These are phyloP conservation scores for Eospalax fontanierii DNA, from an alignment of 2,797 vertebrate species.

Conservation along the genomic window DNA sequence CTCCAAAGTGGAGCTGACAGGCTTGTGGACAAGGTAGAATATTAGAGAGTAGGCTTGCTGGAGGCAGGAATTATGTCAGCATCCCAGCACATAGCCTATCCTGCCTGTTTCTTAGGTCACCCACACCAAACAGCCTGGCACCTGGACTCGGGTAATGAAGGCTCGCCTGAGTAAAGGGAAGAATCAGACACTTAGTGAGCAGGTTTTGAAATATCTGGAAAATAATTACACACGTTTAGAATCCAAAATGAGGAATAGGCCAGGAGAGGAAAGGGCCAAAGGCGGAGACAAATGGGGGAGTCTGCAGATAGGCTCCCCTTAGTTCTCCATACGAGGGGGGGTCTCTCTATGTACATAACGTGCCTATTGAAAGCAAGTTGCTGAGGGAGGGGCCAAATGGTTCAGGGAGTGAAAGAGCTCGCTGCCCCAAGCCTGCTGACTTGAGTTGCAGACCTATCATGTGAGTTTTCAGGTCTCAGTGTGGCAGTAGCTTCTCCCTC, in stretches of 20 bases:
- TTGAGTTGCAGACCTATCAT: too few species aligned
- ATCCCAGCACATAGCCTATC: not conserved
- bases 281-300: not conserved
- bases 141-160: not conserved
- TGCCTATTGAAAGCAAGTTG: not conserved
- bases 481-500: too few species aligned
- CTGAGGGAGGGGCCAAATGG: not conserved
- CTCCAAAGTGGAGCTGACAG: not conserved
- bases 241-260: not conserved
- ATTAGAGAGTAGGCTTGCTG: not conserved
- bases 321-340: not conserved
- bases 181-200: not conserved
- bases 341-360: not conserved
- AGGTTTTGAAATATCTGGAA: not conserved
- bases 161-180: not conserved
- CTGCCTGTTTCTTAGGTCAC: slow-evolving; percentile 11
- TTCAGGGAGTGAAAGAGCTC: not conserved
- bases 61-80: not conserved
- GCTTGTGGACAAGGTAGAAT: not conserved
- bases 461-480: too few species aligned
- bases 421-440: not conserved
- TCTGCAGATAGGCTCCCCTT: not conserved
- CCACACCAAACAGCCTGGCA: not conserved
- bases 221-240: not conserved
- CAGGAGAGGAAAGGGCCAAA: not conserved